Percentiles rank a stretch among this genome's conserved stretches.
Conservation (phyloP, 1,140 invertebrate genomes). For the Achatina immaculata region DNA sequence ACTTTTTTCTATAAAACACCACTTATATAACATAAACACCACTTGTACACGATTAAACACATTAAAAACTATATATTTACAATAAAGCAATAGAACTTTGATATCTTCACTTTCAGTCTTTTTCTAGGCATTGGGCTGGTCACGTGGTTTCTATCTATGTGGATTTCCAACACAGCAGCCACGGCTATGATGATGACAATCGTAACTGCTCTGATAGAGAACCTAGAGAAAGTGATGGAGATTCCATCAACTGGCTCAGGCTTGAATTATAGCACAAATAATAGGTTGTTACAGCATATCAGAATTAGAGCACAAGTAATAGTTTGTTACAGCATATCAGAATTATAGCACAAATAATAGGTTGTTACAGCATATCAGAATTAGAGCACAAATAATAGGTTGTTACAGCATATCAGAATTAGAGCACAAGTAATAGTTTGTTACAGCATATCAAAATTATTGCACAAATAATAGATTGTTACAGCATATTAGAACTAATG, state of each 20-base stretch:
- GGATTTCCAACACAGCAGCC: constrained; percentile 71
- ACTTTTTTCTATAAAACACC: not conserved
- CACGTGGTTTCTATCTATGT: constrained; percentile 71
- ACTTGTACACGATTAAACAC: not conserved
- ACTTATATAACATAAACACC: not conserved
- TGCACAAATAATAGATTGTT: too few relatives aligned
- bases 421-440: too few relatives aligned
- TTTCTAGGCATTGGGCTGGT: constrained; percentile 69
- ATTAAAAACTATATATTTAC: not conserved
- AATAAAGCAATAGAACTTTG: not conserved
- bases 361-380: too few relatives aligned
- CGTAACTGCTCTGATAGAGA: constrained; percentile 61
- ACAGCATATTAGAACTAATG: too few relatives aligned
- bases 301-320: not conserved
- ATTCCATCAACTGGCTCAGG: too few relatives aligned
- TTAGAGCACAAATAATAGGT: too few relatives aligned
- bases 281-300: not conserved
- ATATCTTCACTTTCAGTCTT: constrained; percentile 47
- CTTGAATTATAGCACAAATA: not conserved
- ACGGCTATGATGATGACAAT: constrained; percentile 71
- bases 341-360: too few relatives aligned
- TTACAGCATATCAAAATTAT: too few relatives aligned
- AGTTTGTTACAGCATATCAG: too few relatives aligned
- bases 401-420: too few relatives aligned
- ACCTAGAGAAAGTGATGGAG: constrained; percentile 37